Base-by-base conservation (phyloP, 2,113 vertebrate species). In the Otolemur garnettii region DNA sequence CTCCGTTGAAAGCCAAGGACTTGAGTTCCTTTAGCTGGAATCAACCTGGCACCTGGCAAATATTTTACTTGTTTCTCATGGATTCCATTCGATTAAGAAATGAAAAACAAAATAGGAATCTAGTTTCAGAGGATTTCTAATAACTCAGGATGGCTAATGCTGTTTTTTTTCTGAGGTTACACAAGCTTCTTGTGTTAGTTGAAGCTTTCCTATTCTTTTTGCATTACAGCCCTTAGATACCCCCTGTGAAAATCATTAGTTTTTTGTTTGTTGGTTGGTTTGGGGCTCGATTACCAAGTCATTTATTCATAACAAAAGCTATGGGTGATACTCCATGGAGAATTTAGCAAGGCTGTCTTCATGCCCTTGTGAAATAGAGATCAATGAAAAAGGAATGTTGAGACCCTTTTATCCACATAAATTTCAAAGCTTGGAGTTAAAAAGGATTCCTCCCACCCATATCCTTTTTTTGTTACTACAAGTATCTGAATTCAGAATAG, bases 51-150 rank as follows among this genome's bases (percentile, higher is more conserved):
- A 86, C 53, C 84, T 96, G 83, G 62, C 21, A 93, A 79, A 95
- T 78, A 53, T n/a, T 81, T 18, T 87, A 57, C 30, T 75, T 94
- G 26, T 89, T 71, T 95, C 35, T 88, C 68, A 4, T 5, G 19
- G 28, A 22, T 93, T 90, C 82, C 86, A 90, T 96, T 97, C 93
- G 72, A 26, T 64, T 91, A 15, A 35, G 45, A 62, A 38, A 71
- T 35, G 14, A 13, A 50, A 45, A 95, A 22, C 7, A 50, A 57
- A 94, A 19, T 7, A 68, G 26, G 6, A 91, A 77, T 96, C 30
- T 69, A 84, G 89, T 96, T 95, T 95, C 10, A 50, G 71, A 87
- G 80, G 15, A 69, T 42, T 83, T 95, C 14, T 21, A 87, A 10
- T 87, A 87, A 90, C 15, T 87, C 35, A 24, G 18, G 78, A 87